Base-by-base conservation (phyloP, 23 tunicate genomes). In the Ciona savignyi region DNA sequence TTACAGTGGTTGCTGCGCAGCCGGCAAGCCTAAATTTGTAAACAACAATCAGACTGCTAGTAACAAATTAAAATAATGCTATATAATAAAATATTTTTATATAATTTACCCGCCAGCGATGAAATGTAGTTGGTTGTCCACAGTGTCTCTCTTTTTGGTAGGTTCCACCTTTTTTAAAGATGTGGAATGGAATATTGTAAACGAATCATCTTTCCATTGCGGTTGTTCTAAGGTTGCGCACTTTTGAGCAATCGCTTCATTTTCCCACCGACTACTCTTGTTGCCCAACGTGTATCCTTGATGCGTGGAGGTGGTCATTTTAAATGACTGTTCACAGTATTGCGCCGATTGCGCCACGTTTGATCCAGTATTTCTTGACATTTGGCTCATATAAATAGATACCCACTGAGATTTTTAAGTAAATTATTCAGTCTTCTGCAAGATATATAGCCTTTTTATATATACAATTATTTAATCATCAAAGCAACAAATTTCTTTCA, bases 11-110 rank as follows among this genome's bases (percentile, higher is more conserved):
- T 32, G 96, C 80, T 32, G 80, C 96, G 33, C 81, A 77, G 25
- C 85, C 96, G 29, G 96, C 84, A 25, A 71, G 30, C 25, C 95
- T 87, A 27, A n/a, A n/a, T n/a, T n/a, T n/a, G n/a, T n/a, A n/a
- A n/a, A n/a, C n/a, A n/a, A n/a, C n/a, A n/a, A n/a, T n/a, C n/a
- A n/a, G n/a, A n/a, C n/a, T n/a, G n/a, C n/a, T n/a, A n/a, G 28
- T 25, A 63, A 23, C 4, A 25, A 63, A 22, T 9, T n/a, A 63
- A 63, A 22, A 68, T 25, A 68, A 19, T 29, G n/a, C 27, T 9
- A n/a, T n/a, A 25, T 25, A 4, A 9, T 22, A 63, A 25, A 9
- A 63, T 63, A 63, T 63, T 63, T 9, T n/a, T 25, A 63, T 25
- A 9, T 23, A 63, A 82, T 75, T 67, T 66, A 82, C 87, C 87